Conservation (phyloP, 2,888 invertebrate genomes). For the Dryomyza anilis region DNA sequence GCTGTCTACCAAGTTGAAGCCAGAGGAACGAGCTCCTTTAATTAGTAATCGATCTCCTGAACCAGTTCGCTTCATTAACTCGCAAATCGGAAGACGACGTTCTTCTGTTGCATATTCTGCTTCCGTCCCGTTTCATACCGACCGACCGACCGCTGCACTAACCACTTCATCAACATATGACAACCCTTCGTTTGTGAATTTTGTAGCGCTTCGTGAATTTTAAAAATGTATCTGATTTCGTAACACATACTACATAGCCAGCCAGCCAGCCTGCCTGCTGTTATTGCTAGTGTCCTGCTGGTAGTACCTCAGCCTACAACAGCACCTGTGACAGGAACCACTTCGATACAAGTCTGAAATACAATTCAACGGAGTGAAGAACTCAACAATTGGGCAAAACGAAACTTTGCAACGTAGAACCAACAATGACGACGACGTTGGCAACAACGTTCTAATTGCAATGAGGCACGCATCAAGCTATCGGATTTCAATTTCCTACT, state of each 20-base stretch:
- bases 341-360: neutral
- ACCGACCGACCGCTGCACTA: neutral
- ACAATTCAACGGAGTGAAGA: too few relatives aligned
- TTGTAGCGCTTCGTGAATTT: conserved; percentile 14
- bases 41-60: conserved; percentile 23
- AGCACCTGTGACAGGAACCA: conserved; percentile 19
- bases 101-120: too few relatives aligned
- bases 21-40: neutral
- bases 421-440: too few relatives aligned
- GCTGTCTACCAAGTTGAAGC: conserved; percentile 18
- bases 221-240: conserved; percentile 11
- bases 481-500: conserved; percentile 59
- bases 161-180: neutral
- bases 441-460: neutral
- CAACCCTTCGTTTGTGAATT: conserved; percentile 14
- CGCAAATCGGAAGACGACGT: conserved; percentile 11
- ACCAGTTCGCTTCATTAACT: conserved; percentile 22
- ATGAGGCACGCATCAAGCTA: conserved; percentile 59
- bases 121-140: too few relatives aligned
- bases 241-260: neutral
- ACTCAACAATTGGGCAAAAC: neutral
- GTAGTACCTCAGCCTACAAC: too few relatives aligned
- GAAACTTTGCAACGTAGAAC: conserved; percentile 17
- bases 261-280: neutral
- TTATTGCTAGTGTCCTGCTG: too few relatives aligned